Percentiles rank a stretch among this genome's conserved stretches.
These are phyloP conservation scores for Gonatopus flavifemur DNA, from an alignment of 1,140 invertebrate genomes.

Conservation along the genomic window DNA sequence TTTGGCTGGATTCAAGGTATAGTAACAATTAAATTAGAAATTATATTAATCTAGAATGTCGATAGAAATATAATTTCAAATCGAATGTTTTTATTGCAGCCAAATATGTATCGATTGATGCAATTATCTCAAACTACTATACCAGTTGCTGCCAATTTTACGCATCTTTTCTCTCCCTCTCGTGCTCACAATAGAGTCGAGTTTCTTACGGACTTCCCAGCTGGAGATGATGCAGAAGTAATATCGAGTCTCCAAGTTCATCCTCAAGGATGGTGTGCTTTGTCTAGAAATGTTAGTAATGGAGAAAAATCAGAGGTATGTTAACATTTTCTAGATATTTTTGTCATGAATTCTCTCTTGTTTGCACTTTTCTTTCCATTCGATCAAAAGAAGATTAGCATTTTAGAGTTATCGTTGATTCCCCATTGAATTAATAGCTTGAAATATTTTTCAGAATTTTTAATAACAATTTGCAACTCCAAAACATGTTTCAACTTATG, in stretches of 20 bases:
- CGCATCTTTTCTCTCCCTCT: conserved; percentile 75
- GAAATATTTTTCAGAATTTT: no score
- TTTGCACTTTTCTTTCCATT: no score
- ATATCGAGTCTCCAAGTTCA: conserved; percentile 89
- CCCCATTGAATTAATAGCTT: no score
- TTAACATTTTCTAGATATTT: not conserved
- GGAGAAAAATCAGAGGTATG: conserved; percentile 81
- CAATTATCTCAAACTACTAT: conserved; percentile 80
- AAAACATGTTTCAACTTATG: no score
- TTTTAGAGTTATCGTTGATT: no score
- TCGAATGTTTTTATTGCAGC: conserved; percentile 65
- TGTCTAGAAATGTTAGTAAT: conserved; percentile 83
- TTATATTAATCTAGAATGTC: no score
- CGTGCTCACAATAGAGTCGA: conserved; percentile 83
- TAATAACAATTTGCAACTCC: no score
- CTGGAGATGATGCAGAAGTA: conserved; percentile 82
- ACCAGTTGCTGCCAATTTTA: conserved; percentile 75
- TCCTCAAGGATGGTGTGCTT: conserved; percentile 86
- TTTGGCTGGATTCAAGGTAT: conserved; percentile 83
- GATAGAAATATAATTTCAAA: not conserved
- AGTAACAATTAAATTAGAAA: no score
- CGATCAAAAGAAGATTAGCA: no score
- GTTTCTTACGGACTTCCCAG: conserved; percentile 86
- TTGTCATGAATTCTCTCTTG: no score
- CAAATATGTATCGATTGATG: conserved; percentile 87